Evolutionary conservation across 2,113 vertebrate species (phyloP).

Genomic region (Rhizomys pruinosus): DNA sequence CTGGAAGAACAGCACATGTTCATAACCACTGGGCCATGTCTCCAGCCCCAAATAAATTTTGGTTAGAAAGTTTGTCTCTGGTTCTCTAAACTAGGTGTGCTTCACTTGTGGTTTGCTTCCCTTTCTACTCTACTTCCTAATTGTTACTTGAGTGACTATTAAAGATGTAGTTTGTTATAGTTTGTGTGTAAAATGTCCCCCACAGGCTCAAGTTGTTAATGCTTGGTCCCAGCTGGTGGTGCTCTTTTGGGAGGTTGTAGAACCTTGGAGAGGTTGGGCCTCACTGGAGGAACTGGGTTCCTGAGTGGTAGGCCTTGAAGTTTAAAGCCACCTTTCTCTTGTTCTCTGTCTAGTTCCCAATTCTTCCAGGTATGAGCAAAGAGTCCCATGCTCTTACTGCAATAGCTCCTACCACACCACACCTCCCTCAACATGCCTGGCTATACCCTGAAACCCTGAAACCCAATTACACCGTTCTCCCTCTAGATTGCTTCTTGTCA

Average conservation of each 20-base stretch:
- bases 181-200: neutral
- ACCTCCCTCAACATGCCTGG: neutral
- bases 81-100: neutral
- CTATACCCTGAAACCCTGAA: neutral
- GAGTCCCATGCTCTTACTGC: neutral
- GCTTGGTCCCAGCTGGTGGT: neutral
- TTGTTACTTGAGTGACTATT: neutral
- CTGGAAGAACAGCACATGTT: too few species aligned
- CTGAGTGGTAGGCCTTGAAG: neutral
- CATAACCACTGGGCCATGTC: too few species aligned
- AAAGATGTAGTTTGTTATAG: neutral
- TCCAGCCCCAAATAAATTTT: neutral
- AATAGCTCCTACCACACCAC: neutral
- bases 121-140: neutral
- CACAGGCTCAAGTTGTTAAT: neutral
- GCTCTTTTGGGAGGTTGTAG: neutral
- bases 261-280: neutral
- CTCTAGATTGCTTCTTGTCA: neutral
- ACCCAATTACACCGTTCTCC: neutral
- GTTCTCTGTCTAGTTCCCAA: neutral
- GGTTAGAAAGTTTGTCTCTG: neutral
- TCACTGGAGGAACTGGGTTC: neutral
- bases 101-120: neutral
- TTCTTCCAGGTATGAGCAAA: neutral
- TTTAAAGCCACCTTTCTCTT: neutral